These are phyloP conservation scores for Bufotes viridis DNA, from an alignment of 2,797 vertebrate species.

Conservation along the genomic window DNA sequence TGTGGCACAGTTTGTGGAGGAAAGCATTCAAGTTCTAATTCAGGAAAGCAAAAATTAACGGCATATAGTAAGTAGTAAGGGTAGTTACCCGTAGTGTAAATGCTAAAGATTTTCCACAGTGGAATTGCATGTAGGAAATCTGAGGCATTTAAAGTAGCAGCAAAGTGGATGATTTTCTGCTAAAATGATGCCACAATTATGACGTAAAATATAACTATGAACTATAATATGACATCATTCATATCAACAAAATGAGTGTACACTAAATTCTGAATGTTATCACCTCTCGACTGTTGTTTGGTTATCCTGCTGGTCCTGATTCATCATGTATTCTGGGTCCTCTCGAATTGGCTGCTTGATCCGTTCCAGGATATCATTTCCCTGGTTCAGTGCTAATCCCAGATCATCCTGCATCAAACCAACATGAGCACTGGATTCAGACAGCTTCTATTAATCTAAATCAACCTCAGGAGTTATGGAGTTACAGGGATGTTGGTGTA, in stretches of 20 bases:
- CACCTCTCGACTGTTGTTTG: conserved; percentile 92
- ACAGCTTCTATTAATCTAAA: not conserved
- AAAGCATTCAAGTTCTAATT: too few relatives aligned
- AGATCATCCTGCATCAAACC: conserved; percentile 83
- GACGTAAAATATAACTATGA: not conserved
- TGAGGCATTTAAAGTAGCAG: too few relatives aligned
- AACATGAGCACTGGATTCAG: not conserved
- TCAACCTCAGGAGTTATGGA: not conserved
- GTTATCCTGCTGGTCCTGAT: conserved; percentile 93
- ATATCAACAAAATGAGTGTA: not conserved
- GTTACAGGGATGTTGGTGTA: not conserved
- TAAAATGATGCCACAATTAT: not conserved
- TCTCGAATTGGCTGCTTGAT: conserved; percentile 85
- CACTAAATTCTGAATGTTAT: conserved; percentile 52
- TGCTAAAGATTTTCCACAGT: too few relatives aligned
- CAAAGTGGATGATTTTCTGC: not conserved
- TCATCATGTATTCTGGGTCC: conserved; percentile 85
- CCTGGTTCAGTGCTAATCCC: conserved; percentile 82
- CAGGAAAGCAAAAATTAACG: too few relatives aligned
- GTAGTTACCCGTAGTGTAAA: too few relatives aligned
- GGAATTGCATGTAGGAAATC: too few relatives aligned
- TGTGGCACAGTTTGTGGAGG: too few relatives aligned
- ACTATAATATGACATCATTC: not conserved
- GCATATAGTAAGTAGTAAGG: too few relatives aligned
- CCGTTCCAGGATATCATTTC: conserved; percentile 82